Conservation (phyloP, 2,113 vertebrate species). For the Rousettus leschenaultii region DNA sequence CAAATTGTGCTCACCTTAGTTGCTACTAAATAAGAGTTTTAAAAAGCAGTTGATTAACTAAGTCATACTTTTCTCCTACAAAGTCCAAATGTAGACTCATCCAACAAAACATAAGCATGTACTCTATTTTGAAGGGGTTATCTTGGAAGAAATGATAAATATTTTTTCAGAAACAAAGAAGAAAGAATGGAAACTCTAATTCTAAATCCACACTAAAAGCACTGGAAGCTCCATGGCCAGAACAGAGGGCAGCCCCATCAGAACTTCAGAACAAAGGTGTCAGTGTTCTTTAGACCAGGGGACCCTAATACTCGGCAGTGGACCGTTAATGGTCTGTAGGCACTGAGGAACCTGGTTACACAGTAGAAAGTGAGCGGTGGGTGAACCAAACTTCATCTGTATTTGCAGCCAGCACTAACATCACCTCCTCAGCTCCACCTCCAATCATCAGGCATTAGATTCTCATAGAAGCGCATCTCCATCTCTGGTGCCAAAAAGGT, state of each 20-base stretch:
- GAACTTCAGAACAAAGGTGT: background rate
- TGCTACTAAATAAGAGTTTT: background rate
- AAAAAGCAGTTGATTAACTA: background rate
- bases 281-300: background rate
- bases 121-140: background rate
- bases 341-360: too few relatives aligned
- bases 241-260: background rate
- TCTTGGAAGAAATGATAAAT: background rate
- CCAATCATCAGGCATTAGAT: too few relatives aligned
- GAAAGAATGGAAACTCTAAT: background rate
- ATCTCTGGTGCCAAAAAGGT: too few relatives aligned
- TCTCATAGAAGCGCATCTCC: too few relatives aligned
- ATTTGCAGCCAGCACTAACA: too few relatives aligned
- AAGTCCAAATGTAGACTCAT: background rate
- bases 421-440: too few relatives aligned
- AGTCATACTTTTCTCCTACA: background rate
- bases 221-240: background rate
- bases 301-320: too few relatives aligned
- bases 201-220: constrained; percentile 10
- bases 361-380: too few relatives aligned
- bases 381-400: too few relatives aligned
- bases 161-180: background rate
- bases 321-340: too few relatives aligned
- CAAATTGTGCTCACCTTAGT: background rate
- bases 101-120: constrained; percentile 17